Base-by-base conservation (phyloP, 2,113 vertebrate genomes). In the Microtus ochrogaster region DNA sequence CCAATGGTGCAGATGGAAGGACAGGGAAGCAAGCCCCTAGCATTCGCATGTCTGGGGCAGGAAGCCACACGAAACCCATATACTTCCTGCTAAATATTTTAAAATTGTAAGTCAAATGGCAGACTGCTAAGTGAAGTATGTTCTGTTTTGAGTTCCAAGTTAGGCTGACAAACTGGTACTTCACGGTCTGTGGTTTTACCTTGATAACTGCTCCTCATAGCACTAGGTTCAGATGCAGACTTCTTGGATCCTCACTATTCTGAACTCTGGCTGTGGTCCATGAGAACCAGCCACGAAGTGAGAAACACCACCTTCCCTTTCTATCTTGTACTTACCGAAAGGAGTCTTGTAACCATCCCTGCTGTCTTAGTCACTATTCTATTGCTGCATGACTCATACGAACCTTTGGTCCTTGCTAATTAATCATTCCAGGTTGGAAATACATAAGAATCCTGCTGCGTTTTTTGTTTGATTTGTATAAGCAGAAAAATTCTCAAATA, bases 41-140 rank as follows among this genome's bases (percentile, higher is more conserved):
- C 72, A 70, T 77, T 19, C 82, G 2, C 36, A 65, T 36, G 87
- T 61, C 14, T 26, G 30, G 52, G 68, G 30, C 88, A 39, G 44
- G 74, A 82, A 82, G n/a, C 73, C 44, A 73, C 72, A 77, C 19
- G 39, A 14, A 58, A 82, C 11, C 61, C 85, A 92, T 39, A 21
- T 8, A 61, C 22, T 82, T 92, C 47, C 61, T 47, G 36, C 52
- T 91, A 90, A 78, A 61, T 87, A 94, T 92, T 92, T 94, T 97
- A 90, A 90, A 96, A 79, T 74, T 63, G 30, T 78, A 95, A 87
- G 93, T 96, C 91, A 94, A 88, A 90, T 49, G 41, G 93, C 33
- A 78, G 97, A 92, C 61, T 90, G 41, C 87, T 90, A 77, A 82
- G 83, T 91, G 91, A 92, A 92, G 93, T 74, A 55, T 78, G 44